These are phyloP conservation scores for Bambusicola thoracicus DNA, from an alignment of 2,113 vertebrate genomes.

Conservation along the genomic window DNA sequence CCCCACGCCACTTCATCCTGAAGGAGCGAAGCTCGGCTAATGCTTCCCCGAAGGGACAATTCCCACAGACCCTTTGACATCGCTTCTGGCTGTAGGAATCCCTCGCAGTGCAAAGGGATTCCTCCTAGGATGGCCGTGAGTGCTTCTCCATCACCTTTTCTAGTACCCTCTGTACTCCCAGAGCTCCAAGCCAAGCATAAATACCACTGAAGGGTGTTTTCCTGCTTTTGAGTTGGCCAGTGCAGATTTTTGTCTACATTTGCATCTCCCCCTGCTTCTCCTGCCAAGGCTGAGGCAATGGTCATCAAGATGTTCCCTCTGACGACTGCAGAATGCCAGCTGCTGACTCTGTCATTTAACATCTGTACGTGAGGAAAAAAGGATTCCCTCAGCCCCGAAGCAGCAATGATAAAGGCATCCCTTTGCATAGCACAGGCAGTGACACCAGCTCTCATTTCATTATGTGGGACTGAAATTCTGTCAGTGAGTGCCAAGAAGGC, in stretches of 20 bases:
- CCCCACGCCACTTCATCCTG: not conserved
- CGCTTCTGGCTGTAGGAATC: not conserved
- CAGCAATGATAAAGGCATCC: not conserved
- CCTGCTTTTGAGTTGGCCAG: not conserved
- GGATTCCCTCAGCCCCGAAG: not conserved
- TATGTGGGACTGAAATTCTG: not conserved
- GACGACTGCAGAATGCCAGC: not conserved
- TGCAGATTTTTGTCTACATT: not conserved
- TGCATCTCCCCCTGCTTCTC: not conserved
- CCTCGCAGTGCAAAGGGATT: accelerated
- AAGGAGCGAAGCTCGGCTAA: not conserved
- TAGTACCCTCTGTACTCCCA: not conserved
- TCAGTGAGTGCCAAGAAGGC: not conserved
- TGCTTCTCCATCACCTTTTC: not conserved
- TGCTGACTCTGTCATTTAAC: not conserved
- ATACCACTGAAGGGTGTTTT: not conserved
- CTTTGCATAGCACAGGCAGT: not conserved
- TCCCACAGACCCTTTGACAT: not conserved
- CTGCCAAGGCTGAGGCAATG: not conserved
- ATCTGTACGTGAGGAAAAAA: not conserved
- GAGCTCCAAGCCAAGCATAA: not conserved
- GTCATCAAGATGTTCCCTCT: not conserved
- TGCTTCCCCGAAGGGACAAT: not conserved
- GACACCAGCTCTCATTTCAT: accelerated
- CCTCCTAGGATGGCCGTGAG: not conserved